Evolutionary conservation across 2,888 invertebrate species (phyloP).

Genomic region (Apodemia mormo): DNA sequence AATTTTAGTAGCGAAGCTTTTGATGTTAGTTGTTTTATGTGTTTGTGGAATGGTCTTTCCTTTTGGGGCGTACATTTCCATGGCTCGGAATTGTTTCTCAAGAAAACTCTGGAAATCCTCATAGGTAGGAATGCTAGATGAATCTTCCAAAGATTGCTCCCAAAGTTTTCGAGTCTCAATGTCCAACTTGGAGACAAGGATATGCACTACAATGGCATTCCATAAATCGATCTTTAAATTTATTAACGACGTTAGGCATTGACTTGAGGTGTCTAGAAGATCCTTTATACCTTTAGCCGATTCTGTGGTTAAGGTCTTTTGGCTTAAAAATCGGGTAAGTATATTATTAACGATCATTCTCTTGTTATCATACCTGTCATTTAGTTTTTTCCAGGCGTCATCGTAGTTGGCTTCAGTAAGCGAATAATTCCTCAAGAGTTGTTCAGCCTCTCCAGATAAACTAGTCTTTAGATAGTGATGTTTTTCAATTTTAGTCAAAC

Average conservation of each 20-base stretch:
- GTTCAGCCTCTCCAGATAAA: conserved; percentile 26
- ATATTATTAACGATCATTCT: conserved; percentile 32
- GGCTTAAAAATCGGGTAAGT: conserved; percentile 36
- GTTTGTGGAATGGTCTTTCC: no score
- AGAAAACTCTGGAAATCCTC: no score
- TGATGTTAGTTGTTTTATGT: conserved; percentile 24
- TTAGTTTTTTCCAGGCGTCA: conserved; percentile 35
- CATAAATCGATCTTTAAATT: conserved; percentile 33
- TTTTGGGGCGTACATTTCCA: no score
- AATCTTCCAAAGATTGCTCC: conserved; percentile 29
- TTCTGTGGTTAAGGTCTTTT: conserved; percentile 32
- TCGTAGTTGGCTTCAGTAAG: conserved; percentile 35
- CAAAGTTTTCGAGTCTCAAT: conserved; percentile 35
- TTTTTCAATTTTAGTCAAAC: conserved; percentile 21
- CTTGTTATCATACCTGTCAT: conserved; percentile 36
- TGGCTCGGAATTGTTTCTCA: no score
- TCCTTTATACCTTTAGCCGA: conserved; percentile 36
- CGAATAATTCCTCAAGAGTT: conserved; percentile 22
- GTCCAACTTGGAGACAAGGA: conserved; percentile 35
- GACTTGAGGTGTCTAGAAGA: conserved; percentile 39
- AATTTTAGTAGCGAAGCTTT: conserved; percentile 25
- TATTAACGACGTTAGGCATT: conserved; percentile 36
- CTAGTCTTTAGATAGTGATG: conserved; percentile 20
- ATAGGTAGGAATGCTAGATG: no score
- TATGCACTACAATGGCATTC: conserved; percentile 35